A percentile compares a stretch with the other conserved stretches of the same genome.
phyloP scores from a whole-genome alignment of 2,113 vertebrate species.

The Capra hircus region DNA sequence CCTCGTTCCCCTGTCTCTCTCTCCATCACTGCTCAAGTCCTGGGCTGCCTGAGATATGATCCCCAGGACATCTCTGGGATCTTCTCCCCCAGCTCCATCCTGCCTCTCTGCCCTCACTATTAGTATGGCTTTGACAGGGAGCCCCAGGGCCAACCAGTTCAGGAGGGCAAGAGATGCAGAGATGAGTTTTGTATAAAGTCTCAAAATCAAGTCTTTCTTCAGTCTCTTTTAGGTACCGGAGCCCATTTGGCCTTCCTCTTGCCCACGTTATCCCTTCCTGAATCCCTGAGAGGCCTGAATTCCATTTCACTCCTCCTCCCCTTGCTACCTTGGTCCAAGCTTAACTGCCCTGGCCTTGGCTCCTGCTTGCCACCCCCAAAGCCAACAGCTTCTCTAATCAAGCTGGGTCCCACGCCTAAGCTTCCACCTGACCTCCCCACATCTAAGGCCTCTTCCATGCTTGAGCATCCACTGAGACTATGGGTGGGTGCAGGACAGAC shows the following conservation, averaged over 20 bases:
- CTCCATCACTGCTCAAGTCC: background rate
- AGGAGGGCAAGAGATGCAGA: background rate
- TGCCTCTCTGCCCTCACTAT: background rate
- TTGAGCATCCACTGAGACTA: background rate
- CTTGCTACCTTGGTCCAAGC: background rate
- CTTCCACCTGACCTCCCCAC: accelerated
- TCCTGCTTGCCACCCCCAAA: background rate
- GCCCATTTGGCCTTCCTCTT: background rate
- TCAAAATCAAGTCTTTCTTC: background rate
- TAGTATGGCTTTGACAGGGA: background rate
- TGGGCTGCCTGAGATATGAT: background rate
- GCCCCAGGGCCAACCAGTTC: background rate
- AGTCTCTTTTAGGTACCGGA: background rate
- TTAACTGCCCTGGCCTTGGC: background rate
- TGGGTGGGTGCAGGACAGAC: background rate
- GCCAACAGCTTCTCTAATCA: background rate
- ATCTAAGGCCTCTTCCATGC: background rate
- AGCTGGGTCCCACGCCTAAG: too few relatives aligned
- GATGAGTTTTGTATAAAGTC: background rate
- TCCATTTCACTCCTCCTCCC: background rate
- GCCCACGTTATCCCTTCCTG: background rate
- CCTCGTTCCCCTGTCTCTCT: background rate
- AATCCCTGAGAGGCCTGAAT: background rate
- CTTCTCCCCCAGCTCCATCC: background rate
- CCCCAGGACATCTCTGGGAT: background rate